Conservation (phyloP, 2,797 vertebrate genomes). For the Dendrocincla fuliginosa region DNA sequence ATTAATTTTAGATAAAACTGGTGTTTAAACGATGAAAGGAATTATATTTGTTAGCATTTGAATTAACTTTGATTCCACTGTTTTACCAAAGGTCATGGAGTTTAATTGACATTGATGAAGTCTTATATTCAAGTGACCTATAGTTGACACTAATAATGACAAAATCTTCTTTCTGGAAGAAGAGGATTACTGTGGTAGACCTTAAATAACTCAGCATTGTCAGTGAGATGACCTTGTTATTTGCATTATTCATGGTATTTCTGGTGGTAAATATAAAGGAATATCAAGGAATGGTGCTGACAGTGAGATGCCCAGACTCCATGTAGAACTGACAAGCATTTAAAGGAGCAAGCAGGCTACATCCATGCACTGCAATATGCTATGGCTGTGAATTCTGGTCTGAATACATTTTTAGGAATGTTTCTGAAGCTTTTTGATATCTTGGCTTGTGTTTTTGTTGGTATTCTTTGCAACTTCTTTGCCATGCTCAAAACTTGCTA, state of each 20-base stretch:
- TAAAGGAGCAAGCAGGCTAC: background rate
- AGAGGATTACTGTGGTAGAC: background rate
- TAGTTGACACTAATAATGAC: constrained; percentile 48
- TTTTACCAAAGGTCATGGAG: constrained; percentile 46
- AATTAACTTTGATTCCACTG: constrained; percentile 33
- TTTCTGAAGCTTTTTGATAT: background rate
- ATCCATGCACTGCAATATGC: background rate
- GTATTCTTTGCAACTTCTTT: background rate
- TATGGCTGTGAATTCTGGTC: background rate
- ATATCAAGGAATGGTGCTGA: background rate
- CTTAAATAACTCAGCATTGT: constrained; percentile 29
- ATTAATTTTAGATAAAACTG: background rate
- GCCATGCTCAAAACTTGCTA: background rate
- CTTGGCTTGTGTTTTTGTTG: background rate
- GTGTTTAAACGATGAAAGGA: constrained; percentile 34
- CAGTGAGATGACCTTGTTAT: constrained; percentile 27
- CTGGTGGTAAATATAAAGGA: background rate
- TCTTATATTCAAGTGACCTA: constrained; percentile 36
- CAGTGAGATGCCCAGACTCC: background rate
- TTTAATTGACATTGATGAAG: constrained; percentile 66
- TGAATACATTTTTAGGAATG: background rate
- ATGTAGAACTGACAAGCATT: background rate
- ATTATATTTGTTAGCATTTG: constrained; percentile 24
- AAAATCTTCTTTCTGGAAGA: constrained; percentile 33
- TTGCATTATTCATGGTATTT: constrained; percentile 47